Percentiles rank a stretch among this genome's conserved stretches.
Conservation (phyloP, 2,797 vertebrate species). For the Poeciliopsis presidionis region DNA sequence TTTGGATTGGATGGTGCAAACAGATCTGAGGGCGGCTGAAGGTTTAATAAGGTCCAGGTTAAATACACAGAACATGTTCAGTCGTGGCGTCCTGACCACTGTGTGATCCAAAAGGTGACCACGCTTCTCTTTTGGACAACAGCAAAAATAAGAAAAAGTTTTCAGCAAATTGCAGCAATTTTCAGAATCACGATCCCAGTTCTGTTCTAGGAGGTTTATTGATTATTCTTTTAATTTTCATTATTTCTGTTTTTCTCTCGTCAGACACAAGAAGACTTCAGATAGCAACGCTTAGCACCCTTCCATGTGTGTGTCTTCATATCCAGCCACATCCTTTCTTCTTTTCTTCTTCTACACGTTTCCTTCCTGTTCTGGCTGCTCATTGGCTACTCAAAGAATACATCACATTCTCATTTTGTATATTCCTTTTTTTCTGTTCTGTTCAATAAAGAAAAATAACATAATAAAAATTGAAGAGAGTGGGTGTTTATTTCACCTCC, state of each 20-base stretch:
- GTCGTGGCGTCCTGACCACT: not conserved
- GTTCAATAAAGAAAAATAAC: constrained; percentile 77
- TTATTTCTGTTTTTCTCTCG: constrained; percentile 7
- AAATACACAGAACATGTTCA: constrained; percentile 1
- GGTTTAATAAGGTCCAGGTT: not conserved
- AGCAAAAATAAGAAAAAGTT: not conserved
- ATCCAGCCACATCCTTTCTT: constrained; percentile 33
- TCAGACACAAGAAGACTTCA: constrained; percentile 46
- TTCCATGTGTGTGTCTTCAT: constrained; percentile 6
- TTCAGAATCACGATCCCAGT: not conserved
- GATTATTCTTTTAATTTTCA: not conserved
- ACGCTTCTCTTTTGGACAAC: not conserved
- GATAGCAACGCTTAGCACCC: constrained; percentile 59
- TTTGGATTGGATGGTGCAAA: not conserved
- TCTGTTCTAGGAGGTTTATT: not conserved
- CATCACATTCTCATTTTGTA: constrained; percentile 77
- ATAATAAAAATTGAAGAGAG: constrained; percentile 55
- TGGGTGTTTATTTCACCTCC: constrained; percentile 43
- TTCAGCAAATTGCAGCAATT: not conserved
- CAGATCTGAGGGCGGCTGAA: not conserved
- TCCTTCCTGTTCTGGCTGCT: constrained; percentile 49
- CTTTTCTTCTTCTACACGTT: constrained; percentile 67
- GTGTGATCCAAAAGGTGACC: not conserved
- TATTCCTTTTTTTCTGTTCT: constrained; percentile 65
- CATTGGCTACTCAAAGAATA: constrained; percentile 50